These are phyloP conservation scores for Harpegnathos saltator DNA, from an alignment of 1,140 invertebrate species.

Conservation along the genomic window DNA sequence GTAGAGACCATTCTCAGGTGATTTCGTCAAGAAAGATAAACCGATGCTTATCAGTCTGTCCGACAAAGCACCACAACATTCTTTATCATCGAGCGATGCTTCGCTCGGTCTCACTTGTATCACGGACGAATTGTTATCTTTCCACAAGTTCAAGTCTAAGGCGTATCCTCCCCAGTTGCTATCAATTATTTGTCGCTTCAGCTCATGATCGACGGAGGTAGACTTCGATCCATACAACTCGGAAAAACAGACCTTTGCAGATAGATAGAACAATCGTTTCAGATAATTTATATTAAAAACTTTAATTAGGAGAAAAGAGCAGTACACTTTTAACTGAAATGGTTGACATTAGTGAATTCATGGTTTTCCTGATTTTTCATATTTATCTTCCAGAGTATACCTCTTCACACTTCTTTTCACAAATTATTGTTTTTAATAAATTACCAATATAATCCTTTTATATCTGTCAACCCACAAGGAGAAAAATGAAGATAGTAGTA, in stretches of 20 bases:
- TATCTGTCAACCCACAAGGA: too few species aligned
- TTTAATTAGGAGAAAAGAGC: neutral
- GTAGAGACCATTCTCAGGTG: conserved; percentile 69
- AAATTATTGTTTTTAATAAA: too few species aligned
- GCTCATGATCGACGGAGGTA: conserved; percentile 28
- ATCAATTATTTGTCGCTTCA: conserved; percentile 48
- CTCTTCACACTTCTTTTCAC: too few species aligned
- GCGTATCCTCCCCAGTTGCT: conserved; percentile 72
- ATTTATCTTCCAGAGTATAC: conserved; percentile 11
- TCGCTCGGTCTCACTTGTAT: conserved; percentile 57
- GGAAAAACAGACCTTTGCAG: conserved; percentile 2
- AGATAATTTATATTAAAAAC: neutral
- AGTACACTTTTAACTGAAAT: conserved; percentile 13
- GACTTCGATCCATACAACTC: neutral
- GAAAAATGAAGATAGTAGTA: too few species aligned
- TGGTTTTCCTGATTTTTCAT: conserved; percentile 10
- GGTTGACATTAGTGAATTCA: neutral
- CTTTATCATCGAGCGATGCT: conserved; percentile 53
- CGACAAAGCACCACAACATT: conserved; percentile 70
- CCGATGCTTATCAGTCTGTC: conserved; percentile 72
- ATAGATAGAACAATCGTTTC: neutral
- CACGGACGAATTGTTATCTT: conserved; percentile 68
- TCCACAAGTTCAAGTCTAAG: conserved; percentile 71
- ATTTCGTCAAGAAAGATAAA: conserved; percentile 70
- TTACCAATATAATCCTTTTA: too few species aligned